Evolutionary conservation across 2,113 vertebrate species (phyloP).

Genomic region (Hypomesus transpacificus): DNA sequence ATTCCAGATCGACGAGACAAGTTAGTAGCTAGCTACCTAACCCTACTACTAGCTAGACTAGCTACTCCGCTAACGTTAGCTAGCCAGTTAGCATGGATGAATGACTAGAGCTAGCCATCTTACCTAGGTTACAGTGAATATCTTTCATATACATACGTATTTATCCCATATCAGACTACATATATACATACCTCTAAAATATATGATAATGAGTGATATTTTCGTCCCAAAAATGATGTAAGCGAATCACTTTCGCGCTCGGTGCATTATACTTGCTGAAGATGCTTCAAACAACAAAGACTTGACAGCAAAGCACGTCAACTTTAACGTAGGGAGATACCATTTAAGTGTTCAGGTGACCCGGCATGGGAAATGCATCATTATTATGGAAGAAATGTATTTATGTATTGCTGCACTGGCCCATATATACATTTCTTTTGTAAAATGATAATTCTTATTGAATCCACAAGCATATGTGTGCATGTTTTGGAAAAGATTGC

Average conservation of each 20-base stretch:
- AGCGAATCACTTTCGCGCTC: constrained; percentile 26
- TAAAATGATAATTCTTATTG: rapidly evolving
- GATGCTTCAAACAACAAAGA: constrained; percentile 62
- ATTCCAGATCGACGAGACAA: no score
- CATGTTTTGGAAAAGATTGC: background rate
- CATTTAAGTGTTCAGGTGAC: background rate
- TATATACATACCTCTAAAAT: constrained; percentile 45
- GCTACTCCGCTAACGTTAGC: constrained; percentile 46
- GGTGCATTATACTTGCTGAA: constrained; percentile 13
- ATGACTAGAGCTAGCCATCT: constrained; percentile 29
- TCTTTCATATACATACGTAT: background rate
- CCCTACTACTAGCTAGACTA: constrained; percentile 25
- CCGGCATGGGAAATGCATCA: no score
- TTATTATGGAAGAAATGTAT: no score
- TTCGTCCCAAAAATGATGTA: constrained; percentile 7
- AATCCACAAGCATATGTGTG: background rate
- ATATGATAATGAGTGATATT: constrained; percentile 1
- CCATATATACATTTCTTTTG: rapidly evolving
- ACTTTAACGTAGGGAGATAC: constrained; percentile 59
- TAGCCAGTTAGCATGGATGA: constrained; percentile 45
- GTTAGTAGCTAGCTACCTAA: background rate
- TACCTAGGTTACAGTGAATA: background rate
- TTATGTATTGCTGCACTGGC: no score
- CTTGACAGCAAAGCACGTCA: constrained; percentile 56
- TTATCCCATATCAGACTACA: background rate